Conservation (phyloP, 1,140 invertebrate genomes). For the Saccostrea echinata region DNA sequence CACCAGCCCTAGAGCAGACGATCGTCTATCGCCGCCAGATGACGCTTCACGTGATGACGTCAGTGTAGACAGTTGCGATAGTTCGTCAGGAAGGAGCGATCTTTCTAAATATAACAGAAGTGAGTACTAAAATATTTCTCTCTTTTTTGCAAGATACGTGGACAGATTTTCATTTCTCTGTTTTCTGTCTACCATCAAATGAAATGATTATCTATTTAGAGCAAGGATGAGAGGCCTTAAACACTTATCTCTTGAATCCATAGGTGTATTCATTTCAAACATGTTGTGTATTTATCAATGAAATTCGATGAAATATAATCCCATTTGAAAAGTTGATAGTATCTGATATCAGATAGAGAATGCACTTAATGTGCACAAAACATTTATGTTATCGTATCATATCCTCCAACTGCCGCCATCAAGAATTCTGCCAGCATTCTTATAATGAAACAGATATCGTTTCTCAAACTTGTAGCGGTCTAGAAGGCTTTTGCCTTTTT, state of each 20-base stretch:
- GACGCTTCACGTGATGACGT: slow-evolving; percentile 54
- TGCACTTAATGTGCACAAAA: slow-evolving; percentile 29
- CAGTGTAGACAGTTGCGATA: slow-evolving; percentile 53
- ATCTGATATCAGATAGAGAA: slow-evolving; percentile 26
- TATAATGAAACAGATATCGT: slow-evolving; percentile 21
- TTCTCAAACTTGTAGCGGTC: not conserved
- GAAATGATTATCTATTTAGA: slow-evolving; percentile 13
- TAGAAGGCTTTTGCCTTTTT: not conserved
- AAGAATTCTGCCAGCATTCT: slow-evolving; percentile 3
- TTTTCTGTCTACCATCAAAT: slow-evolving; percentile 11
- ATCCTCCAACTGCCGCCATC: slow-evolving; percentile 11
- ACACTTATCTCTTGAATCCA: not conserved
- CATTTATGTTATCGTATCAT: slow-evolving; percentile 32
- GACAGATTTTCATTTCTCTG: not conserved
- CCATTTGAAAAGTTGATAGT: slow-evolving; percentile 24
- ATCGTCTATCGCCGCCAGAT: slow-evolving; percentile 49
- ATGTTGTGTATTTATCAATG: slow-evolving; percentile 16
- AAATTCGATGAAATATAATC: slow-evolving; percentile 28
- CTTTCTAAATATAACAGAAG: slow-evolving; percentile 51
- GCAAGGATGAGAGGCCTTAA: not conserved
- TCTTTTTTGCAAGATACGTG: not conserved
- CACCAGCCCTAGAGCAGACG: slow-evolving; percentile 45
- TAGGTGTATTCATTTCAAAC: slow-evolving; percentile 7
- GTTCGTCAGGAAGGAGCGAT: slow-evolving; percentile 50
- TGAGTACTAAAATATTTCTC: slow-evolving; percentile 46